Evolutionary conservation across 2,888 invertebrate genomes (phyloP).

Genomic region (Pedicia rivosa): DNA sequence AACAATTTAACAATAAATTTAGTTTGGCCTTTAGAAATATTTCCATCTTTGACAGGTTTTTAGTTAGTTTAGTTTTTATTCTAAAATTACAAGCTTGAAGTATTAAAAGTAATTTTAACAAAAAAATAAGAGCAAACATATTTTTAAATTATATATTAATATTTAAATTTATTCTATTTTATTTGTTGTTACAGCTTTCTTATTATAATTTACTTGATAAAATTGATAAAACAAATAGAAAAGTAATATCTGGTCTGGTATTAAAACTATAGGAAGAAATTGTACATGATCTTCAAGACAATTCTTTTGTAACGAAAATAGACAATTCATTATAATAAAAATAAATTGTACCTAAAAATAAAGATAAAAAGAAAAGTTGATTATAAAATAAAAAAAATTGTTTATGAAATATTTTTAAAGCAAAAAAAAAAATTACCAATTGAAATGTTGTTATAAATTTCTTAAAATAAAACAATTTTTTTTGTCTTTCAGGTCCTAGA

Average conservation of each 20-base stretch:
- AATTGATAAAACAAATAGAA: conserved; percentile 50
- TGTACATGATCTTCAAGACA: conserved; percentile 39
- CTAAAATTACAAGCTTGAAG: too few species aligned
- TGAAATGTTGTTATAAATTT: not conserved
- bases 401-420: too few species aligned
- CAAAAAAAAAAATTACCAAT: not conserved
- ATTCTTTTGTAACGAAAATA: conserved; percentile 36
- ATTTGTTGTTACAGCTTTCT: too few species aligned
- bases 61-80: too few species aligned
- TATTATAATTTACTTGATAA: conserved; percentile 36
- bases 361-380: conserved; percentile 9
- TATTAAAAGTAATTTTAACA: too few species aligned
- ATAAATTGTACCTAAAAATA: conserved; percentile 44
- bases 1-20: too few species aligned
- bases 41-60: too few species aligned
- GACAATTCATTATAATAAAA: conserved; percentile 37
- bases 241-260: conserved; percentile 44
- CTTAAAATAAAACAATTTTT: not conserved
- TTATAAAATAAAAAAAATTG: not conserved
- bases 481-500: conserved; percentile 31
- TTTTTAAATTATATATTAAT: too few species aligned
- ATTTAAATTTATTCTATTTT: too few species aligned
- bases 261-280: conserved; percentile 35
- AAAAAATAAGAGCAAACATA: too few species aligned
- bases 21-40: too few species aligned